Percentiles rank a stretch among this genome's conserved stretches.
Evolutionary conservation across 2,113 vertebrate species (phyloP).

Genomic region (Oxygymnocypris stewartii): DNA sequence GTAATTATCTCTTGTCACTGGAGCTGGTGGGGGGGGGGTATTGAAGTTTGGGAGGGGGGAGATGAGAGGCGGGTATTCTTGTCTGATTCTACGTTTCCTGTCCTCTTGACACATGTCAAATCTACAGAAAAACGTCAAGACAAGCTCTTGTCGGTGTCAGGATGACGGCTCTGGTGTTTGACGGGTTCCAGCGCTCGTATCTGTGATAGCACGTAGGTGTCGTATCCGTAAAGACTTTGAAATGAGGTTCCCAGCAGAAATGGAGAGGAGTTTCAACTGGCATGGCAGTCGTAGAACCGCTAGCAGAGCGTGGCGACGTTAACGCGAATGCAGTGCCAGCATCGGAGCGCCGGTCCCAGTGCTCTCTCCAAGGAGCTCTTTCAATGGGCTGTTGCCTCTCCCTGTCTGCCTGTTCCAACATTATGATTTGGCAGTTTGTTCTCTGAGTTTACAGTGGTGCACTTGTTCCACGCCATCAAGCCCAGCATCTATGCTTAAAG

Average conservation of each 20-base stretch:
- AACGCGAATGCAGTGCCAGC: slow-evolving; percentile 42
- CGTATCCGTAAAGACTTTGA: slow-evolving; percentile 28
- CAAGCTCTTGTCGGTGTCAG: slow-evolving; percentile 30
- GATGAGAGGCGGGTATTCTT: slow-evolving; percentile 32
- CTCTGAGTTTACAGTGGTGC: slow-evolving; percentile 23
- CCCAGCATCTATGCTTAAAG: slow-evolving; percentile 12
- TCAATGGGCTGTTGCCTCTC: slow-evolving; percentile 39
- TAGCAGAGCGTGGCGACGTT: slow-evolving; percentile 40
- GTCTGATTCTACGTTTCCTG: slow-evolving; percentile 40
- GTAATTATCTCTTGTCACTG: slow-evolving; percentile 79
- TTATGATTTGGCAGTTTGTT: slow-evolving; percentile 33
- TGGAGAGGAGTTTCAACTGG: slow-evolving; percentile 47
- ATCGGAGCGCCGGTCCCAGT: slow-evolving; percentile 1
- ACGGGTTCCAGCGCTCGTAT: slow-evolving; percentile 7
- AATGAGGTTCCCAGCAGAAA: slow-evolving; percentile 39
- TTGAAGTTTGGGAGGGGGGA: slow-evolving; percentile 39
- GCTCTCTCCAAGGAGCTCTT: slow-evolving; percentile 46
- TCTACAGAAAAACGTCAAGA: slow-evolving; percentile 46
- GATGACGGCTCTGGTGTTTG: slow-evolving; percentile 40
- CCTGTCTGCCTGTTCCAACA: slow-evolving; percentile 39
- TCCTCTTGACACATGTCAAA: slow-evolving; percentile 48
- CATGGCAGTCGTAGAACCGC: slow-evolving; percentile 33
- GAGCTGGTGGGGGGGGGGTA: slow-evolving; percentile 60
- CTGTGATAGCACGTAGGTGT: not conserved
- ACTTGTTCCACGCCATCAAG: slow-evolving; percentile 29